Evolutionary conservation across 2,113 vertebrate genomes (phyloP).

Genomic region (Melospiza melodia): DNA sequence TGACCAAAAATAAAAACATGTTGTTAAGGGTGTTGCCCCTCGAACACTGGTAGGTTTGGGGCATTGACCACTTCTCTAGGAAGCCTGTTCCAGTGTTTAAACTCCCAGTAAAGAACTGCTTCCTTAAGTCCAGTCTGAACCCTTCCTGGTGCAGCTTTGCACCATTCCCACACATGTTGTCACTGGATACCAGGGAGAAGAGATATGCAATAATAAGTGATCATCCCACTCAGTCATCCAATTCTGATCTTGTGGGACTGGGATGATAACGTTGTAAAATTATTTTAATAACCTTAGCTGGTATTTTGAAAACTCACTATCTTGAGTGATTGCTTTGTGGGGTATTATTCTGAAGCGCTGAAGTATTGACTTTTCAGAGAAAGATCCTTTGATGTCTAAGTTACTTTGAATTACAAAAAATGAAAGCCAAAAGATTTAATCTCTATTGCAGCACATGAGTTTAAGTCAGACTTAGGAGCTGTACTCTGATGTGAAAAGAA

Average conservation of each 20-base stretch:
- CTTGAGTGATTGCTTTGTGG: neutral
- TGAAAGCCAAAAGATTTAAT: neutral
- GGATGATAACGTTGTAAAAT: neutral
- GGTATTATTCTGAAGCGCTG: neutral
- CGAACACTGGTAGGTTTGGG: neutral
- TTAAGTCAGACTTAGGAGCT: neutral
- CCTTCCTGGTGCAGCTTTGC: neutral
- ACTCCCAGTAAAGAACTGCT: neutral
- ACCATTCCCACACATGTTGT: accelerated
- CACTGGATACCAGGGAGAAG: neutral
- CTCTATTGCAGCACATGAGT: neutral
- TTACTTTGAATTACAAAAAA: neutral
- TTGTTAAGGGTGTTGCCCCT: neutral
- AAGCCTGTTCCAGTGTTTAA: neutral
- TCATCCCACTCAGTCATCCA: neutral
- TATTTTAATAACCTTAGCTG: neutral
- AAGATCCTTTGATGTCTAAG: neutral
- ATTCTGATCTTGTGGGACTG: neutral
- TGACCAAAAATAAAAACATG: neutral
- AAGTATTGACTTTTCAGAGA: neutral
- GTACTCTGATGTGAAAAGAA: too few relatives aligned
- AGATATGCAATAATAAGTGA: neutral
- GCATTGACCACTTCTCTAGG: accelerated
- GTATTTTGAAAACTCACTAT: neutral
- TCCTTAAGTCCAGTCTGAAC: neutral